Evolutionary conservation across 2,113 vertebrate genomes (phyloP).

Genomic region (Candoia aspera): DNA sequence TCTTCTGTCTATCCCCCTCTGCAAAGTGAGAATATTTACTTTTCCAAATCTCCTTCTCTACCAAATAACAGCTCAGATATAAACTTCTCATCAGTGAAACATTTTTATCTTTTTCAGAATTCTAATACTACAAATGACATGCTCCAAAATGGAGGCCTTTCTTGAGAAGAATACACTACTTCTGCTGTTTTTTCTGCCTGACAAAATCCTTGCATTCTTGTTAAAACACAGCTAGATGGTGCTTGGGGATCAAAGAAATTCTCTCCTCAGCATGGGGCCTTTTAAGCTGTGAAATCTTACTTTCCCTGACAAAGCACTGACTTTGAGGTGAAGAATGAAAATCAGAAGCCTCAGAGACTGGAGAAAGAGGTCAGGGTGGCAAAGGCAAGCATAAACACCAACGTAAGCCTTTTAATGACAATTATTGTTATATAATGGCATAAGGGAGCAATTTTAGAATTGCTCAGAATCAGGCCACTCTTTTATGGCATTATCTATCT

Average conservation of each 20-base stretch:
- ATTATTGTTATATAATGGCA: conserved; percentile 1
- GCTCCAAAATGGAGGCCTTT: not conserved
- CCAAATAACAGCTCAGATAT: conserved; percentile 15
- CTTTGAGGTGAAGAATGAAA: conserved; percentile 30
- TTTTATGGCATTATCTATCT: not conserved
- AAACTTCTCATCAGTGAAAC: not conserved
- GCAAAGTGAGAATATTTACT: not conserved
- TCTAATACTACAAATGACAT: conserved; percentile 71
- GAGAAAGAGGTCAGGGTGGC: not conserved
- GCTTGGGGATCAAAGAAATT: conserved; percentile 68
- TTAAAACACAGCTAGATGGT: conserved; percentile 30
- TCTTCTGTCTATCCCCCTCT: too few relatives aligned
- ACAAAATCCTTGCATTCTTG: conserved; percentile 38
- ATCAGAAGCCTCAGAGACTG: conserved; percentile 9
- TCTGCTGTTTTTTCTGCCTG: conserved; percentile 15
- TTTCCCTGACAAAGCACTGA: conserved; percentile 17
- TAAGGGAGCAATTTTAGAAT: not conserved
- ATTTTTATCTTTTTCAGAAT: conserved; percentile 40
- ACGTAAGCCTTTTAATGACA: not conserved
- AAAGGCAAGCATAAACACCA: conserved; percentile 33
- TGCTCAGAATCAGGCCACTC: not conserved
- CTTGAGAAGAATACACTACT: not conserved
- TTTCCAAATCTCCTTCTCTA: not conserved
- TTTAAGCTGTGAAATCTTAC: conserved; percentile 58
- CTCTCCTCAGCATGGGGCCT: conserved; percentile 58